A percentile compares a stretch with the other conserved stretches of the same genome.
phyloP scores from a whole-genome alignment of 2,113 vertebrate genomes.

The Carassius gibelio region DNA sequence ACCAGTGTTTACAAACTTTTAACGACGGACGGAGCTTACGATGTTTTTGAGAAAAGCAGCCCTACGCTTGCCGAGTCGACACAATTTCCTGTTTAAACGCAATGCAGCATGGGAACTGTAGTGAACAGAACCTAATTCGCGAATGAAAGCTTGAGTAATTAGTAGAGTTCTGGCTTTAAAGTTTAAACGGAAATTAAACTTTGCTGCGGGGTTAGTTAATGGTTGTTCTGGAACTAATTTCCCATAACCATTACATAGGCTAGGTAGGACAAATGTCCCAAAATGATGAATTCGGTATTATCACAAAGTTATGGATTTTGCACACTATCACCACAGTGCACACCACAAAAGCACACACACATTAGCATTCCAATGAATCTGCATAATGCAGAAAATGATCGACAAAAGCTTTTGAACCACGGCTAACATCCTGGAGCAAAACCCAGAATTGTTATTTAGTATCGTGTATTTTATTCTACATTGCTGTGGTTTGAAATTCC shows the following conservation, averaged over 20 bases:
- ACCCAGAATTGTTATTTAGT: too few relatives aligned
- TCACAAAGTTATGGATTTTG: neutral
- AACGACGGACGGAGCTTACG: neutral
- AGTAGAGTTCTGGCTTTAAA: neutral
- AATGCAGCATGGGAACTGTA: slow-evolving; percentile 61
- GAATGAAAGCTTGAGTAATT: too few relatives aligned
- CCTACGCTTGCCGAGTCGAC: too few relatives aligned
- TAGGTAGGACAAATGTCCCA: neutral
- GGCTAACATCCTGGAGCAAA: too few relatives aligned
- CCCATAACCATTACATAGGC: neutral
- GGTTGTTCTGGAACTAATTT: too few relatives aligned
- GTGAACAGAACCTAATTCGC: neutral
- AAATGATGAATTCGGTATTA: neutral
- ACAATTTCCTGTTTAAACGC: neutral
- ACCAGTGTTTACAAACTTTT: neutral
- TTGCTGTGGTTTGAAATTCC: neutral
- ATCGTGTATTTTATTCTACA: neutral
- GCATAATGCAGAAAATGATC: neutral
- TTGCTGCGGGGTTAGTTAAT: neutral
- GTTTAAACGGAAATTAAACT: neutral
- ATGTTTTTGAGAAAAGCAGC: neutral
- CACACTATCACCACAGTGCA: neutral
- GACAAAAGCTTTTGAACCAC: neutral
- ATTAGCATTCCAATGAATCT: neutral
- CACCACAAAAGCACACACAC: neutral